Base-by-base conservation (phyloP, 2,888 invertebrate species). In the Seira ritae region DNA sequence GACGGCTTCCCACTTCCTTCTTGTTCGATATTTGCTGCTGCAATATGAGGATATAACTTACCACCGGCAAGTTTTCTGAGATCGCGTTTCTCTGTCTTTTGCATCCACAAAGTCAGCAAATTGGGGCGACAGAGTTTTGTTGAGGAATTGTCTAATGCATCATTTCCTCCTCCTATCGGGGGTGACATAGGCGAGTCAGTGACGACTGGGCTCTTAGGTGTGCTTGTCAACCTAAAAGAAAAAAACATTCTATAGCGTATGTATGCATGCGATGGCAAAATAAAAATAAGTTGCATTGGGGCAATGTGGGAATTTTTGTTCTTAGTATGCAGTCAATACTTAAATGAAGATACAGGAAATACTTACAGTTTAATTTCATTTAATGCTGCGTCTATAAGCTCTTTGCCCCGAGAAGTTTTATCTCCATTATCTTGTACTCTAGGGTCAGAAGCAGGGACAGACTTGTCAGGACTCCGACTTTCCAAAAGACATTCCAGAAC, bases 131-230 rank as follows among this genome's bases (percentile, higher is more conserved):
- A 23, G 3, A 75, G 15, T 75, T 80, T 81, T 1, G 15, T 62
- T 22, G 65, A 22, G 8, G 55, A 50, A 23, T 65, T 69, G 31
- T 74, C 74, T 4, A 84, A 17, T 10, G n/a, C 22, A n/a, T 80
- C 77, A 20, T 37, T 50, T 8, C 22, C 69, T 42, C 70, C 62
- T 76, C 37, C 42, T 77, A 77, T 68, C 71, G 95, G 95, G 0
- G 96, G 96, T 0, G 96, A 96, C 91, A 96, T 93, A 0, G 96
- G 96, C 0, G 96, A 96, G 90, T 96, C 96, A 0, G 96, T 96
- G 0, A 95, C 96, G 0, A 96, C 95, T 71, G 62, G 70, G 22
- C 70, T 71, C 42, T 78, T 73, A 6, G 84, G 79, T 10, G 78
- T 70, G 12, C 69, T 19, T 2, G 69, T 42, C 17, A 72, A 66